Evolutionary conservation across 2,113 vertebrate species (phyloP), one percentile per base, ranked within the genome.

Genomic region (Chaetodon trifascialis): DNA sequence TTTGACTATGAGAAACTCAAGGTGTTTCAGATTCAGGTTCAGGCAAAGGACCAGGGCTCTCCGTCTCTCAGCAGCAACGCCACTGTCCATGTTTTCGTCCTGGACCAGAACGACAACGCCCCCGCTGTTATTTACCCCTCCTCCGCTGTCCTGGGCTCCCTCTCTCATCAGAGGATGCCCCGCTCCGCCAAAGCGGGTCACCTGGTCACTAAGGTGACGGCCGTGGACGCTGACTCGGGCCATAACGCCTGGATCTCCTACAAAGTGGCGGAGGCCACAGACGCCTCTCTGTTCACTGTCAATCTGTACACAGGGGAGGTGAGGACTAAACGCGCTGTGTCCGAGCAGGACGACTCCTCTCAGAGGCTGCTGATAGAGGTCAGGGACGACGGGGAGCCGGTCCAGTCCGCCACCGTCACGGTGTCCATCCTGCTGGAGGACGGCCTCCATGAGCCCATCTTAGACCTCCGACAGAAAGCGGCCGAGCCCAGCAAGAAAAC

Each of bases 1-100:
- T 95, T 96, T 87, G 96, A 97, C 87, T 96, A 96, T 0, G 96
- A 97, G 91, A 95, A 96, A 70, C 90, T 96, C 42, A 96, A 96
- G 83, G 93, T 94, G 76, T 95, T 97, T 84, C 92, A 96, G 84
- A 94, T 96, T 82, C 91, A 86, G 0, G 94, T 96, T 63, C 95
- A 96, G 80, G 96, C 95, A 59, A 95, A 95, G 79, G 96, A 97
- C 76, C 93, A 93, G 65, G 96, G 96, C 55, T 90, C 91, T 81
- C 91, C 92, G 10, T 82, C 84, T 0, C 92, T 96, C 72, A 95
- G 88, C 85, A 93, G 92, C 74, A 96, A 94, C 16, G 84, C 91
- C 64, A 95, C 94, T 16, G 93, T 96, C 60, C 90, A 93, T 64
- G 93, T 95, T 15, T 94, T 95, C 19, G 94, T 95, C 84, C 88